phyloP scores from a whole-genome alignment of 2,113 vertebrate genomes.

The Platichthys flesus region DNA sequence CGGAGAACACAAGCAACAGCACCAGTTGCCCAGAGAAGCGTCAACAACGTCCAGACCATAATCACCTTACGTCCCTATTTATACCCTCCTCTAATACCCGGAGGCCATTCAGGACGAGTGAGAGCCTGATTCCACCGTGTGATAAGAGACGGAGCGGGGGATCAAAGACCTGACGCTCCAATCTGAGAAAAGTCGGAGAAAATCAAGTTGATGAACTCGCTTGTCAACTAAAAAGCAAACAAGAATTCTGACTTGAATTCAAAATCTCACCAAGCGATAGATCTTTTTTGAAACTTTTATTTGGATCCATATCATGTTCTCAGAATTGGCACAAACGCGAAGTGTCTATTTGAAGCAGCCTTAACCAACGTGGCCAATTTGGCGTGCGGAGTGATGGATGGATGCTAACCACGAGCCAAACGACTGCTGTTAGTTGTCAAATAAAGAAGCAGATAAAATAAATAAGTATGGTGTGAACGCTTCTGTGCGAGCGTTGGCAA shows the following conservation, averaged over 20 bases:
- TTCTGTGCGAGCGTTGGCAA: neutral
- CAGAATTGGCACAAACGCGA: conserved; percentile 28
- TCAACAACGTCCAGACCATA: conserved; percentile 23
- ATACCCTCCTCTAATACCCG: conserved; percentile 56
- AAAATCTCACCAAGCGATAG: neutral
- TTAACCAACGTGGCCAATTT: conserved; percentile 38
- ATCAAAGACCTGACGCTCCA: conserved; percentile 5
- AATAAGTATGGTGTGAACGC: conserved; percentile 32
- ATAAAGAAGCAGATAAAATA: conserved; percentile 43
- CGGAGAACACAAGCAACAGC: neutral
- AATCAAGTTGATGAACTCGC: neutral
- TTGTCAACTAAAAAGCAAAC: neutral
- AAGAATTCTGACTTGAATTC: neutral
- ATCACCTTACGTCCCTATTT: conserved; percentile 66
- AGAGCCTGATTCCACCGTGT: neutral
- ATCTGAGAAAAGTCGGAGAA: neutral
- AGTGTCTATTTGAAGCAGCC: conserved; percentile 26
- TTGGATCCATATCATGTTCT: conserved; percentile 1
- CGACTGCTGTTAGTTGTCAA: conserved; percentile 34
- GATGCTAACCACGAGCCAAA: conserved; percentile 26
- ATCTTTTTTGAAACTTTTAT: neutral
- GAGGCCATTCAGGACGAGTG: conserved; percentile 10
- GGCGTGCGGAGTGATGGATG: conserved; percentile 9
- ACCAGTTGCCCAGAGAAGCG: conserved; percentile 13
- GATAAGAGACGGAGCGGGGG: neutral